A percentile compares a stretch with the other conserved stretches of the same genome.
These are phyloP conservation scores for Melopsittacus undulatus DNA, from an alignment of 2,797 vertebrate genomes.

Conservation along the genomic window DNA sequence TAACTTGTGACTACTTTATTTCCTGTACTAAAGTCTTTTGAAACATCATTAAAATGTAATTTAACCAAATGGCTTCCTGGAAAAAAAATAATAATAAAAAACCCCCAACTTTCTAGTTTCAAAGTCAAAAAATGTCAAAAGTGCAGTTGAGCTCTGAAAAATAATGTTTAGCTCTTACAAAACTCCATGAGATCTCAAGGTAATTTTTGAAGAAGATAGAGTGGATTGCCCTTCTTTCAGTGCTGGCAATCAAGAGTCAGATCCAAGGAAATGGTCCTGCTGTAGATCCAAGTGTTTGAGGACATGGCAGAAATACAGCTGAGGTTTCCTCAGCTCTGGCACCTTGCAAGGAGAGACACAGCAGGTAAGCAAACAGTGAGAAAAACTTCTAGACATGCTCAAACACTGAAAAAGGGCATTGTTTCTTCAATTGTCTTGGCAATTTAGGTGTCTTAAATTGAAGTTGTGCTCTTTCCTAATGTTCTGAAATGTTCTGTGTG, in stretches of 20 bases:
- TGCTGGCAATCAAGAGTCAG: neutral
- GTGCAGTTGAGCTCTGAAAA: neutral
- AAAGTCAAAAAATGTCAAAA: neutral
- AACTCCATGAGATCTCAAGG: neutral
- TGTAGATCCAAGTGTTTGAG: fast-evolving
- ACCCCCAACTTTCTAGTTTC: neutral
- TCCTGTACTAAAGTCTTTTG: neutral
- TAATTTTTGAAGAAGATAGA: neutral
- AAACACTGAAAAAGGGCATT: neutral
- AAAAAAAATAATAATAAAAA: neutral
- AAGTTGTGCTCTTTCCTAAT: neutral
- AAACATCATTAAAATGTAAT: conserved; percentile 33
- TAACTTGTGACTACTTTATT: conserved; percentile 31
- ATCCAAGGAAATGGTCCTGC: neutral
- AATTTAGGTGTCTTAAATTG: neutral
- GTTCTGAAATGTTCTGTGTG: fast-evolving
- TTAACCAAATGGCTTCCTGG: conserved; percentile 14
- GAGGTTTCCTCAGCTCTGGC: neutral
- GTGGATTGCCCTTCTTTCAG: neutral
- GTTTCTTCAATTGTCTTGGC: neutral
- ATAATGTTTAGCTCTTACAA: neutral
- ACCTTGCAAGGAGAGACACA: neutral
- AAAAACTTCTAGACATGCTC: neutral
- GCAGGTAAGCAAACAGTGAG: fast-evolving
- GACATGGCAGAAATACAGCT: neutral